Base-by-base conservation (phyloP, 2,888 invertebrate species). In the Sthenelais limicola region DNA sequence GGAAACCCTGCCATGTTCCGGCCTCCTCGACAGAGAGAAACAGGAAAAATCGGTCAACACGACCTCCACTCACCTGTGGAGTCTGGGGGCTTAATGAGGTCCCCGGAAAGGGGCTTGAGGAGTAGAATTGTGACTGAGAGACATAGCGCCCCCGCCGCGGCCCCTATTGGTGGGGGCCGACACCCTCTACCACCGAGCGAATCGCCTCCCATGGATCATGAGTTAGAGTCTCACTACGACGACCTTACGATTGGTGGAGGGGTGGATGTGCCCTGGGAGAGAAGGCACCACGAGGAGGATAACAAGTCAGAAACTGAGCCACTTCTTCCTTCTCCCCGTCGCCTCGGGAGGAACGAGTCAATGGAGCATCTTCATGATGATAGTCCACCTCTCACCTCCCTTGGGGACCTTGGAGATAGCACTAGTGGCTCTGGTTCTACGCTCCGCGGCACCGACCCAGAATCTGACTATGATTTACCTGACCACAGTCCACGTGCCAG, bases 291-390 rank as follows among this genome's bases (percentile, higher is more conserved):
- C 7, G 62, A 18, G 26, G 38, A 38, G 12, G 26, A 35, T 3
- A 33, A 35, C 62, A 62, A 35, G 3, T 35, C 21, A 5, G 62
- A 62, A 35, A 18, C 43, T 18, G 62, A 62, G 38, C 62, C 62
- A 18, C 38, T 62, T 9, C 21, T 62, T 21, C 38, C 62, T 2
- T 62, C 62, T 7, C 62, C 62, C 15, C 38, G 66, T 9, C 26
- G 32, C 3, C 28, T 67, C 5, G 67, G 49, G 32, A 12, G 67
- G 15, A 67, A 47, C n/a, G 67, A 67, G 47, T 67, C 67, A 21
- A 47, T 67, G 47, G 67, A 67, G 49, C 67, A 67, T n/a, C 32
- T 67, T 5, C 47, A 67, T 67, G 67, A 67, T 47, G 67, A 67
- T 24, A 67, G 49, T 30, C 32, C 47, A 18, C 67, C 67, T 18